A percentile compares a stretch with the other conserved stretches of the same genome.
phyloP scores from a whole-genome alignment of 2,797 vertebrate genomes.

The Acomys russatus region DNA sequence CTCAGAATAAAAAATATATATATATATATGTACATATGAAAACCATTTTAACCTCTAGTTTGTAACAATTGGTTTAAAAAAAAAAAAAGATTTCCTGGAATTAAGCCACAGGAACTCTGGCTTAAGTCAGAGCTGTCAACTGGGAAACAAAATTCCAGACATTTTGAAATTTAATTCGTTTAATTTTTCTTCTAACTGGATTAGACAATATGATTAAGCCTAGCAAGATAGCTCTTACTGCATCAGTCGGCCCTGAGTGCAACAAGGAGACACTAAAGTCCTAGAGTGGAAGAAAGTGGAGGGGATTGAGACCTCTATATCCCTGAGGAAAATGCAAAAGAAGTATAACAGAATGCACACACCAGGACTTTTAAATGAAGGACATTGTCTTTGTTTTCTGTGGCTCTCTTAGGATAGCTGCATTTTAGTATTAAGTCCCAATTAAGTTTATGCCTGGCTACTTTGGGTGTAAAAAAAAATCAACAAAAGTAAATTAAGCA shows the following conservation, averaged over 20 bases:
- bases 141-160: constrained; percentile 94
- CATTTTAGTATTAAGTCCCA: constrained; percentile 33
- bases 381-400: neutral
- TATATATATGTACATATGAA: constrained; percentile 81
- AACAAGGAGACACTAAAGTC: constrained; percentile 79
- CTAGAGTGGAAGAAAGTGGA: constrained; percentile 54
- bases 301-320: neutral
- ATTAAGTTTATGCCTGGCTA: neutral
- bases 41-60: constrained; percentile 85
- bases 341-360: neutral
- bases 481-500: neutral
- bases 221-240: constrained; percentile 85
- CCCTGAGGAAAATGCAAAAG: neutral
- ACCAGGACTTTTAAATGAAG: neutral
- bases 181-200: constrained; percentile 95
- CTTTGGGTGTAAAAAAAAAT: neutral
- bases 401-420: neutral
- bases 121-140: constrained; percentile 96
- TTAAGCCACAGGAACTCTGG: constrained; percentile 95
- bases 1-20: constrained; percentile 78
- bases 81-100: constrained; percentile 94
- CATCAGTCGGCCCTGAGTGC: constrained; percentile 82
- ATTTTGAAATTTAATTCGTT: constrained; percentile 95
- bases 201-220: constrained; percentile 93
- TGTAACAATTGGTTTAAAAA: constrained; percentile 91